Evolutionary conservation across 2,797 vertebrate species (phyloP).

Genomic region (Aeoliscus strigatus): DNA sequence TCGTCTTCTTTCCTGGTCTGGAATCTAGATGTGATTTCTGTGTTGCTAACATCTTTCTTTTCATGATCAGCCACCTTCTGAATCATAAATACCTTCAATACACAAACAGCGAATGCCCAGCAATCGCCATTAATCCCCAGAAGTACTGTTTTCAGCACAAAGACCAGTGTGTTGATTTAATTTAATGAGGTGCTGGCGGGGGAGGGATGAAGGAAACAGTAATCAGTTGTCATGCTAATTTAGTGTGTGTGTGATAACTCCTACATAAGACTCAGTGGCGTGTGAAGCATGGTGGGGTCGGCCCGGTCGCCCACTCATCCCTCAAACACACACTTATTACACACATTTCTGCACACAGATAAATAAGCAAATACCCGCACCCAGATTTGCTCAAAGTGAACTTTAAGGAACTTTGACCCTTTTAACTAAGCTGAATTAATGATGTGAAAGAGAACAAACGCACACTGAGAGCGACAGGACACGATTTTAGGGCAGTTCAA

Average conservation of each 20-base stretch:
- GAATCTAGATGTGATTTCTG: too few relatives aligned
- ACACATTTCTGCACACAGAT: conserved; percentile 5
- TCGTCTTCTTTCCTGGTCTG: too few relatives aligned
- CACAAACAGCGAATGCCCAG: conserved; percentile 31
- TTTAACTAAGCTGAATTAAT: conserved; percentile 45
- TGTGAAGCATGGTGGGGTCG: conserved; percentile 42
- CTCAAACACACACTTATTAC: conserved; percentile 11
- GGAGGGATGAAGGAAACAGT: conserved; percentile 36
- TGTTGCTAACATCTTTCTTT: too few relatives aligned
- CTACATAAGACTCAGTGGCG: conserved; percentile 39
- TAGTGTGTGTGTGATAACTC: conserved; percentile 57
- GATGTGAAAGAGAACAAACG: conserved; percentile 8
- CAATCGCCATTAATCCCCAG: conserved; percentile 21
- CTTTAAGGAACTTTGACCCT: too few relatives aligned
- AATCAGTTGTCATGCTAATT: conserved; percentile 64
- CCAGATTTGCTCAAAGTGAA: conserved; percentile 23
- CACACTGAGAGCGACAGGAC: too few relatives aligned
- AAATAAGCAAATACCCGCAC: conserved; percentile 21
- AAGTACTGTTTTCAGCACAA: conserved; percentile 47
- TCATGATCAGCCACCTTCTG: conserved; percentile 35
- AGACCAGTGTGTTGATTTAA: conserved; percentile 54
- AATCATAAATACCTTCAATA: conserved; percentile 42
- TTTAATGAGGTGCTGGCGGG: conserved; percentile 52
- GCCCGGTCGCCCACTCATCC: conserved; percentile 19
- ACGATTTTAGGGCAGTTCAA: too few relatives aligned